Conservation (phyloP, 64 coral and sea anemone genomes). For the Montipora cactus region DNA sequence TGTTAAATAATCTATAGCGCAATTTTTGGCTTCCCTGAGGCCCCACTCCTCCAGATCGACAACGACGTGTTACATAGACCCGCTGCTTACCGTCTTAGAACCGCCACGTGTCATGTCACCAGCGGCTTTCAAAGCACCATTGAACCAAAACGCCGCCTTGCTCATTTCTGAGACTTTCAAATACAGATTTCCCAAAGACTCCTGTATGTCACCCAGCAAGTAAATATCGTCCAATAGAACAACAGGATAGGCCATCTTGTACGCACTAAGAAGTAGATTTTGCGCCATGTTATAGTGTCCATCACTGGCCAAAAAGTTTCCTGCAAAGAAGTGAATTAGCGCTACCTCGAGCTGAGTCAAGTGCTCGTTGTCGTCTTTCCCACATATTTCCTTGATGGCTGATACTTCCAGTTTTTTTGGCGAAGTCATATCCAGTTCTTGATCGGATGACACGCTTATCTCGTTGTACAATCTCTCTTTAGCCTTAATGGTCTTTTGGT, state of each 20-base stretch:
- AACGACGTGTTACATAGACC: neutral
- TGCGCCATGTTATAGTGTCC: constrained; percentile 67
- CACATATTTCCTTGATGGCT: constrained; percentile 44
- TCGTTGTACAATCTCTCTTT: constrained; percentile 26
- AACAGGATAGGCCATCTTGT: constrained; percentile 86
- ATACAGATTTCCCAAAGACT: constrained; percentile 83
- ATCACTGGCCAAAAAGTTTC: constrained; percentile 67
- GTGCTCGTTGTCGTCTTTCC: constrained; percentile 40
- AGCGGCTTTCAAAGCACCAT: constrained; percentile 68
- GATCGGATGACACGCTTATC: neutral
- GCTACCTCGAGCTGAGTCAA: constrained; percentile 79
- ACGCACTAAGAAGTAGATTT: constrained; percentile 60
- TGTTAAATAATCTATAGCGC: too few species aligned
- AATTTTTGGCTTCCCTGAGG: too few species aligned
- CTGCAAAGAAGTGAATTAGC: constrained; percentile 61
- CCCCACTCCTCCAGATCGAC: neutral
- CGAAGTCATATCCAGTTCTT: constrained; percentile 15
- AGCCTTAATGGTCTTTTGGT: constrained; percentile 57
- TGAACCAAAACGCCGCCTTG: constrained; percentile 86
- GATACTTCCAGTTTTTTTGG: constrained; percentile 37
- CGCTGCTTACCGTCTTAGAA: constrained; percentile 61
- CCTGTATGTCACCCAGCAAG: constrained; percentile 70
- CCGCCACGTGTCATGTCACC: constrained; percentile 50
- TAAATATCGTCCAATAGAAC: constrained; percentile 76
- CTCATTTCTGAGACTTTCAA: constrained; percentile 44